Percentiles rank a stretch among this genome's conserved stretches.
phyloP scores from a whole-genome alignment of 2,888 invertebrate species.

The Lithophane leautieri region DNA sequence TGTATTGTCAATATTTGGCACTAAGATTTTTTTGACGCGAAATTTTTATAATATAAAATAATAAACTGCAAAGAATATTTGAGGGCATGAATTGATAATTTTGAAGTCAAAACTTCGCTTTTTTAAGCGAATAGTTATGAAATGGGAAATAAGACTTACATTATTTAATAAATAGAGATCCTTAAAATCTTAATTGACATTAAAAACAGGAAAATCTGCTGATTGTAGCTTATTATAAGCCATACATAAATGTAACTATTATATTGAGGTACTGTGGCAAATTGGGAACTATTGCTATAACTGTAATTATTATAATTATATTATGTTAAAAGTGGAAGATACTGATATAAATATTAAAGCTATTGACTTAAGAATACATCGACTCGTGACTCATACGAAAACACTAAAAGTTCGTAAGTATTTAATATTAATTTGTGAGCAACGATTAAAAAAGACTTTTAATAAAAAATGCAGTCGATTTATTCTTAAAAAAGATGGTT shows the following conservation, averaged over 20 bases:
- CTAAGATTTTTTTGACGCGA: constrained; percentile 59
- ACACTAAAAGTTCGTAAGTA: constrained; percentile 50
- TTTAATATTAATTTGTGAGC: constrained; percentile 62
- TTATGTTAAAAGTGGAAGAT: constrained; percentile 87
- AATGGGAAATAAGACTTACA: constrained; percentile 55
- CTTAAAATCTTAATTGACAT: constrained; percentile 65
- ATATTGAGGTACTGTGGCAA: constrained; percentile 89
- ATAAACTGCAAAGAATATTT: constrained; percentile 44
- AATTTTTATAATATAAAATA: constrained; percentile 46
- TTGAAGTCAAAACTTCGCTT: constrained; percentile 44
- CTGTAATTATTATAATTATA: constrained; percentile 77
- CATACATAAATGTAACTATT: constrained; percentile 80
- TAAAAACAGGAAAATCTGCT: constrained; percentile 73
- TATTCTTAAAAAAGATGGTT: constrained; percentile 76
- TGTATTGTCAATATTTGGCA: constrained; percentile 69
- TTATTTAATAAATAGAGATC: constrained; percentile 60
- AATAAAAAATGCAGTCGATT: constrained; percentile 76
- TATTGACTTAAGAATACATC: constrained; percentile 86
- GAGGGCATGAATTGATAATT: constrained; percentile 41
- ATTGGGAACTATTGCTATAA: constrained; percentile 87
- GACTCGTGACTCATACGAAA: constrained; percentile 67
- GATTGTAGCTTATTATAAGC: constrained; percentile 71
- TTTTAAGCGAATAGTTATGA: constrained; percentile 23
- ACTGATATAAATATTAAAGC: constrained; percentile 89
- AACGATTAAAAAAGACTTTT: constrained; percentile 63